Base-by-base conservation (phyloP, 1,140 invertebrate species). In the Dinothrombium tinctorium region DNA sequence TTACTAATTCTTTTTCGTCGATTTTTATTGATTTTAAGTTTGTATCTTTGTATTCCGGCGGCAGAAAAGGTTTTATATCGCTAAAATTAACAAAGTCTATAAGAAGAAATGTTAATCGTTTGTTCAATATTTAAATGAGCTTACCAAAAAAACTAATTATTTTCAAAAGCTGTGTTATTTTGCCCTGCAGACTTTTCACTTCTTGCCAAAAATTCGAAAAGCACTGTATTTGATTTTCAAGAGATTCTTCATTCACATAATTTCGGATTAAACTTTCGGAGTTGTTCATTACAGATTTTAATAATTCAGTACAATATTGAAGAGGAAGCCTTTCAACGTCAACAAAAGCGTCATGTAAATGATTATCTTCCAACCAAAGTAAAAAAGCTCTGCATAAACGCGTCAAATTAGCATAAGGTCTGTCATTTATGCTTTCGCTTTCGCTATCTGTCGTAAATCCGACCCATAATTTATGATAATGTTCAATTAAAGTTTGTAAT, bases 341-440 rank as follows among this genome's bases (percentile, higher is more conserved):
- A 26, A 47, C 44, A 36, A 29, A 48, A 20, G 33, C 31, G 15
- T 39, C 36, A 25, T 42, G 44, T 14, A 48, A 29, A 15, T 38
- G 40, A 21, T 9, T 9, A 40, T 48, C 46, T 22, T 37, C 11
- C 5, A 48, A 21, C 46, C 46, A 48, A 7, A 39, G 20, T 4
- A 28, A 7, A 31, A 19, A 47, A 9, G 46, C 43, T 24, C 40
- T 31, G 22, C 39, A 48, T 22, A 48, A 32, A 29, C n/a, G n/a
- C n/a, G n/a, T n/a, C n/a, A n/a, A n/a, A n/a, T n/a, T n/a, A n/a
- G n/a, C n/a, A n/a, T n/a, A n/a, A n/a, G n/a, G n/a, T n/a, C n/a
- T n/a, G n/a, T n/a, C n/a, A n/a, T n/a, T n/a, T n/a, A n/a, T n/a
- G n/a, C n/a, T n/a, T n/a, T n/a, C n/a, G n/a, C n/a, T n/a, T 35